A percentile compares a stretch with the other conserved stretches of the same genome.
These are phyloP conservation scores for Elgaria multicarinata DNA, from an alignment of 2,113 vertebrate species.

Conservation along the genomic window DNA sequence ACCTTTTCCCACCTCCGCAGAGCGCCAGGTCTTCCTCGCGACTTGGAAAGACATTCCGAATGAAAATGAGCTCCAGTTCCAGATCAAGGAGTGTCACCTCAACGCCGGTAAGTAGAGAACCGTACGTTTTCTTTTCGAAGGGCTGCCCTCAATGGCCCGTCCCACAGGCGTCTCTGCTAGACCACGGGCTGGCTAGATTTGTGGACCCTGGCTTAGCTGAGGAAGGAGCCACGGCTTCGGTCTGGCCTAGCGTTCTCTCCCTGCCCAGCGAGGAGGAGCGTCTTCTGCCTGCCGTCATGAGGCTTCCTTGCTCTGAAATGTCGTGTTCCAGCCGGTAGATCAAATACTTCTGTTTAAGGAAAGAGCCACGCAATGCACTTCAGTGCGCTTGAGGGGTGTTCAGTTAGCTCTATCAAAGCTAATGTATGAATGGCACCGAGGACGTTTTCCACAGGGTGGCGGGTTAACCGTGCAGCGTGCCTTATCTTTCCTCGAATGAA, in stretches of 20 bases:
- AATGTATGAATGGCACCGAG: no score
- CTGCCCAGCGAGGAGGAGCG: no score
- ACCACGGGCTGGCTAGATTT: not conserved
- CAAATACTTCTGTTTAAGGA: no score
- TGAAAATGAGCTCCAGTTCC: slow-evolving; percentile 98
- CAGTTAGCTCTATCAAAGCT: not conserved
- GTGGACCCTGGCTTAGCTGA: not conserved
- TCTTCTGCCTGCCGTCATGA: not conserved
- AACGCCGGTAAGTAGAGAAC: slow-evolving; percentile 86
- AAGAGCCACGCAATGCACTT: not conserved
- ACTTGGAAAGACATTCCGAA: slow-evolving; percentile 99
- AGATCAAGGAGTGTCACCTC: slow-evolving; percentile 98
- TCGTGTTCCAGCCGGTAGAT: not conserved
- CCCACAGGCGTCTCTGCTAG: not conserved
- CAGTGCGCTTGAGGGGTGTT: not conserved
- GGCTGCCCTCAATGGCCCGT: not conserved
- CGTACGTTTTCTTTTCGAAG: not conserved
- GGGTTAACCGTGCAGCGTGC: no score
- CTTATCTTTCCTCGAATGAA: no score
- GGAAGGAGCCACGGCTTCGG: not conserved
- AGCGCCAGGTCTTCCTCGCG: slow-evolving; percentile 97
- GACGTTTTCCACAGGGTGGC: no score
- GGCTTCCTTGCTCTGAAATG: not conserved
- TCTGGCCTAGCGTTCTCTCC: not conserved
- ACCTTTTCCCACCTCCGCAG: slow-evolving; percentile 67